Percentiles rank a stretch among this genome's conserved stretches.
phyloP scores from a whole-genome alignment of 2,113 vertebrate species.

The Chloropsis cyanopogon region DNA sequence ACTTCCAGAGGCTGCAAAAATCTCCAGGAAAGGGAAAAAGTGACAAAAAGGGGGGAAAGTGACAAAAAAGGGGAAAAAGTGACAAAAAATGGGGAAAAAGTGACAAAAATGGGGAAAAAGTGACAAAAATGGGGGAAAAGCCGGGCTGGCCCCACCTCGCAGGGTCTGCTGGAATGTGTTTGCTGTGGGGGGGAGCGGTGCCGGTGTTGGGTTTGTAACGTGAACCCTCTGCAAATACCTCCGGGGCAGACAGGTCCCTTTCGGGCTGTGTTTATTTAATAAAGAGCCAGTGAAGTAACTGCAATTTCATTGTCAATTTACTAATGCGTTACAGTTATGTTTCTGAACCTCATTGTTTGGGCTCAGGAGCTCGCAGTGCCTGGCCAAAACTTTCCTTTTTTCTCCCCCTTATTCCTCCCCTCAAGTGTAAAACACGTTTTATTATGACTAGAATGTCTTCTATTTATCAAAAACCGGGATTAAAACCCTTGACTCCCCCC shows the following conservation, averaged over 20 bases:
- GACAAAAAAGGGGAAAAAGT: neutral
- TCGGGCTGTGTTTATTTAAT: slow-evolving; percentile 75
- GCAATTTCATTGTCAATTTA: slow-evolving; percentile 74
- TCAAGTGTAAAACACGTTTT: slow-evolving; percentile 64
- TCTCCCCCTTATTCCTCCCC: neutral
- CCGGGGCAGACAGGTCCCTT: slow-evolving; percentile 54
- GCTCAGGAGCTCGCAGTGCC: slow-evolving; percentile 63
- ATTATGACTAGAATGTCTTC: slow-evolving; percentile 78
- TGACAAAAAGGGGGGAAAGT: neutral
- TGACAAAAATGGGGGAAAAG: neutral
- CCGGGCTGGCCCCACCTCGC: slow-evolving; percentile 50
- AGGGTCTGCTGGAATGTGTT: slow-evolving; percentile 70
- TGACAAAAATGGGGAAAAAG: neutral
- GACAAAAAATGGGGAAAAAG: neutral
- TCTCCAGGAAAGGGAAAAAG: neutral
- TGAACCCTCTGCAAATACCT: slow-evolving; percentile 70
- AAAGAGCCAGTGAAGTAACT: slow-evolving; percentile 70
- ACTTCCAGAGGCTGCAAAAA: neutral
- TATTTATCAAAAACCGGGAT: slow-evolving; percentile 75
- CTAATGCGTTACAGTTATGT: slow-evolving; percentile 72
- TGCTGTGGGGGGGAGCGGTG: slow-evolving; percentile 28
- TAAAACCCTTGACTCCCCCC: slow-evolving; percentile 55
- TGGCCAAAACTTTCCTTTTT: slow-evolving; percentile 58
- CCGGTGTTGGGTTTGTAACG: slow-evolving; percentile 73
- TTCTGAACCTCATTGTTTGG: slow-evolving; percentile 76